Percentiles rank a stretch among this genome's conserved stretches.
Evolutionary conservation across 2,113 vertebrate species (phyloP).

Genomic region (Gorilla gorilla): DNA sequence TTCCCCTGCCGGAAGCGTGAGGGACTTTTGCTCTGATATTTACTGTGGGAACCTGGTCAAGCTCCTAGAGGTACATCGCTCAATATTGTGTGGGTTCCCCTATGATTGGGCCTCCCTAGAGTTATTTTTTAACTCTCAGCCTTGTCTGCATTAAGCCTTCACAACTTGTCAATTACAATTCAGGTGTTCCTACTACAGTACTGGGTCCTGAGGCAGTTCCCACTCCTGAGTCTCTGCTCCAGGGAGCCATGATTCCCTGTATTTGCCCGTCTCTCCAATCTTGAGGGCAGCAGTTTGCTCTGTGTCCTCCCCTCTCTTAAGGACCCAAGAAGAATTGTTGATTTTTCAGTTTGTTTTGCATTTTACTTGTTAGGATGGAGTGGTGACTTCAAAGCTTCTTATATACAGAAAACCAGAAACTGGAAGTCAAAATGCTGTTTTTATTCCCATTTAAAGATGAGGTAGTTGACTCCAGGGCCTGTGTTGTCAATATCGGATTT

Average conservation of each 20-base stretch:
- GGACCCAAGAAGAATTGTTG: not conserved
- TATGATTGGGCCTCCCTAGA: not conserved
- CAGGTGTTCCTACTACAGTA: not conserved
- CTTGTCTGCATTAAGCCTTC: not conserved
- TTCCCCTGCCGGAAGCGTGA: not conserved
- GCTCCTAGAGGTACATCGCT: not conserved
- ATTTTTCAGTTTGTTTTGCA: not conserved
- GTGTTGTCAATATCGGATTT: not conserved
- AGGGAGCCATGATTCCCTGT: not conserved
- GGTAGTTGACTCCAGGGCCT: too few species aligned
- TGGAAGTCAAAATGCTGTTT: not conserved
- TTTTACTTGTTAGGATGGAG: not conserved
- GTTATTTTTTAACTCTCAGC: not conserved
- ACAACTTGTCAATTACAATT: not conserved
- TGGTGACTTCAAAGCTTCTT: not conserved
- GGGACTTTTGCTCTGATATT: not conserved
- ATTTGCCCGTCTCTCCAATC: not conserved
- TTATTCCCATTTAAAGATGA: not conserved
- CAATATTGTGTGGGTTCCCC: not conserved
- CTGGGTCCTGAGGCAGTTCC: not conserved
- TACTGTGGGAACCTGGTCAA: not conserved
- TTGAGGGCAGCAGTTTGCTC: not conserved
- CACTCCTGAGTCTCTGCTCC: not conserved
- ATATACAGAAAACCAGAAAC: not conserved
- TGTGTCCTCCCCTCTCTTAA: not conserved